Evolutionary conservation across 1,140 invertebrate genomes (phyloP).

Genomic region (Cotesia glomerata): DNA sequence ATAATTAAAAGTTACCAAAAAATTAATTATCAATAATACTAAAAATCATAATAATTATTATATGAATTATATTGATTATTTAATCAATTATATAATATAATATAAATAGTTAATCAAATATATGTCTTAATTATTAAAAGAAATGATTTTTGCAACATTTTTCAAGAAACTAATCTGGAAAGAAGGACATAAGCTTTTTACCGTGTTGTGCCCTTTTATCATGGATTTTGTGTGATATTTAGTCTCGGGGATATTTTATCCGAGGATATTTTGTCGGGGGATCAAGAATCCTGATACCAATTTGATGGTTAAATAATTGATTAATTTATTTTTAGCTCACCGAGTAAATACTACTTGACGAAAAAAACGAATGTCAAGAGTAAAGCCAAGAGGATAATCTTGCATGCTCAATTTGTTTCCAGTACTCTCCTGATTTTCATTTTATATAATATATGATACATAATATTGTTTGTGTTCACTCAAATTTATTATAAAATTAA

Average conservation of each 20-base stretch:
- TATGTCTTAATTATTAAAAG: no score
- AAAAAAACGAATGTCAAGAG: conserved; percentile 34
- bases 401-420: not conserved
- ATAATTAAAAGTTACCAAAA: conserved; percentile 2
- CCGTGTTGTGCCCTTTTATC: no score
- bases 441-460: not conserved
- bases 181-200: no score
- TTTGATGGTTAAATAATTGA: not conserved
- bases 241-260: no score
- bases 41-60: no score
- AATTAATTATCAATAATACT: not conserved
- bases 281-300: not conserved
- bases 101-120: no score
- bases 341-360: conserved; percentile 63
- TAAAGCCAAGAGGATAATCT: conserved; percentile 25
- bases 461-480: not conserved
- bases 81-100: no score
- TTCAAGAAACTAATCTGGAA: no score
- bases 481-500: not conserved
- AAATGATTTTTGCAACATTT: no score
- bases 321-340: conserved; percentile 57
- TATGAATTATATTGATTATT: no score
- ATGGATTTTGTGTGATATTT: no score
- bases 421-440: not conserved
- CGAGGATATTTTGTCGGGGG: no score